phyloP scores from a whole-genome alignment of 2,797 vertebrate species.

The Vireo griseus region DNA sequence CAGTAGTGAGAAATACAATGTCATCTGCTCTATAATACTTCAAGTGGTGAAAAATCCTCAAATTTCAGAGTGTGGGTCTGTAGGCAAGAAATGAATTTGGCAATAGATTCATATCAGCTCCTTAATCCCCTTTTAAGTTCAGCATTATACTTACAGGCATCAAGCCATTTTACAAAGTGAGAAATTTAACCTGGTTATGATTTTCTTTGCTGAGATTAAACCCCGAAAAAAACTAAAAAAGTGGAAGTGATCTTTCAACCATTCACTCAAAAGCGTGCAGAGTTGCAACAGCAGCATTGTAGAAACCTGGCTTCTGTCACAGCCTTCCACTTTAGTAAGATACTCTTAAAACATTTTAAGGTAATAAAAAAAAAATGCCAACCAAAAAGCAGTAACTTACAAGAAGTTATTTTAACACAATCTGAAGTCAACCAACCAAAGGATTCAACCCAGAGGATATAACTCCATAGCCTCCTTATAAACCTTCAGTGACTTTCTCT shows the following conservation, averaged over 20 bases:
- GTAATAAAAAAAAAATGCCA: not conserved
- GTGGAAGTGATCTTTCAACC: not conserved
- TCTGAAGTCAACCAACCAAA: not conserved
- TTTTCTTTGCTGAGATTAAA: not conserved
- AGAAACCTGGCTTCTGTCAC: not conserved
- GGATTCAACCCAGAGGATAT: not conserved
- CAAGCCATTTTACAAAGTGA: not conserved
- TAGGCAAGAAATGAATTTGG: not conserved
- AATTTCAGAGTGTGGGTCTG: not conserved
- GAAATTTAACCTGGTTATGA: not conserved
- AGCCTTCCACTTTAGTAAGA: not conserved
- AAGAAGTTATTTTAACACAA: not conserved
- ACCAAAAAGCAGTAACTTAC: not conserved
- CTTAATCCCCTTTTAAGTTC: not conserved
- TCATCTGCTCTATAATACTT: not conserved
- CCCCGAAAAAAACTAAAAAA: not conserved
- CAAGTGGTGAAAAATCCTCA: not conserved
- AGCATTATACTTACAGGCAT: not conserved
- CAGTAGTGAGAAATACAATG: not conserved
- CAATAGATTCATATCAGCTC: not conserved
- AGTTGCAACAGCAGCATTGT: not conserved
- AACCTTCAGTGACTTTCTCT: not conserved
- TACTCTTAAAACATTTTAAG: not conserved
- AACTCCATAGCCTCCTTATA: not conserved
- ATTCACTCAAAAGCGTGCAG: not conserved